Conservation (phyloP, 2,797 vertebrate species). For the Channallabes apus region DNA sequence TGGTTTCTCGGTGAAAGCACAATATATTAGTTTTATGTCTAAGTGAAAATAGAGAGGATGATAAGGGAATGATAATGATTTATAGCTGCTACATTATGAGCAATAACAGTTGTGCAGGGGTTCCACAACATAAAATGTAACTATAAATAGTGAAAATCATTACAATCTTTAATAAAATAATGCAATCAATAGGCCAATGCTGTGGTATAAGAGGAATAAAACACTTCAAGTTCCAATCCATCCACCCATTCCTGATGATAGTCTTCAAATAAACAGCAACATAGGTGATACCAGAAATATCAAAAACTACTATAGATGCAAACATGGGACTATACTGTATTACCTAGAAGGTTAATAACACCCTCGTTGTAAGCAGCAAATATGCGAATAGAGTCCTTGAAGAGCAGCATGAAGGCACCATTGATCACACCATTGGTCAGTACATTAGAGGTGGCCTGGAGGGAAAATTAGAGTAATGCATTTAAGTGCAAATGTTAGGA, state of each 20-base stretch:
- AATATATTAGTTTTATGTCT: neutral
- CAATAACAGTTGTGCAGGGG: neutral
- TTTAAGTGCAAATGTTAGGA: neutral
- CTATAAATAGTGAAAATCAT: neutral
- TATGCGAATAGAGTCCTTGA: constrained; percentile 95
- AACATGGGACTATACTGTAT: constrained; percentile 42
- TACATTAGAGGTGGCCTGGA: constrained; percentile 89
- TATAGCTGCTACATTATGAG: neutral
- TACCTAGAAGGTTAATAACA: constrained; percentile 96
- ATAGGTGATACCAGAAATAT: neutral
- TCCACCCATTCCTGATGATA: neutral
- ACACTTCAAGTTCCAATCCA: neutral
- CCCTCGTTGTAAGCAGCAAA: constrained; percentile 97
- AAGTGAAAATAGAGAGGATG: neutral
- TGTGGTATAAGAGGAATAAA: constrained; percentile 20
- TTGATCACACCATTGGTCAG: constrained; percentile 93
- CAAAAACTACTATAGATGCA: neutral
- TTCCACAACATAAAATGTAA: neutral
- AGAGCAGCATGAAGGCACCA: constrained; percentile 93
- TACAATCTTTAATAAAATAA: neutral
- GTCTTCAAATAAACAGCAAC: neutral
- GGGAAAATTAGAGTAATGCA: constrained; percentile 19
- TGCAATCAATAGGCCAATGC: neutral
- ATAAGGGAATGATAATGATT: neutral
- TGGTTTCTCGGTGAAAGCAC: neutral